A percentile compares a stretch with the other conserved stretches of the same genome.
phyloP scores from a whole-genome alignment of 2,888 invertebrate genomes.

The Mythimna albipuncta region DNA sequence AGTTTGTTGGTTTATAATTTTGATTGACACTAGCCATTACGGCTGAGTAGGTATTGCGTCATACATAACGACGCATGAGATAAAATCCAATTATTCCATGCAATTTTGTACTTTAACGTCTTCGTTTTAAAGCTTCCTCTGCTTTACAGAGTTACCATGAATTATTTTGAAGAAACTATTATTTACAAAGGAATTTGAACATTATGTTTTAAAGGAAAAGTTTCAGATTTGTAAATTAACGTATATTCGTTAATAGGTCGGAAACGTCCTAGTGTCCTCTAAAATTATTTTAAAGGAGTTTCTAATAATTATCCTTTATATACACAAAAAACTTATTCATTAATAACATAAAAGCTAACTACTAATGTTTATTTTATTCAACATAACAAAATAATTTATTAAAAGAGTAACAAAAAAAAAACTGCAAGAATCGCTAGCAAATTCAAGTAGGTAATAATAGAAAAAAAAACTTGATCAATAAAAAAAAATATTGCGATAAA shows the following conservation, averaged over 20 bases:
- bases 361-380: background rate
- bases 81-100: slow-evolving; percentile 63
- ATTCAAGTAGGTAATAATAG: too few species aligned
- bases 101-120: slow-evolving; percentile 60
- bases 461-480: background rate
- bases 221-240: slow-evolving; percentile 55
- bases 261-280: slow-evolving; percentile 58
- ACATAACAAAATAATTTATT: background rate
- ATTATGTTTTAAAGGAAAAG: slow-evolving; percentile 61
- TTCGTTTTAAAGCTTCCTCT: slow-evolving; percentile 55
- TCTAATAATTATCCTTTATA: slow-evolving; percentile 30
- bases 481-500: slow-evolving; percentile 19
- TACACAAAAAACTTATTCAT: slow-evolving; percentile 6
- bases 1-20: slow-evolving; percentile 88
- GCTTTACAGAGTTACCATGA: slow-evolving; percentile 29
- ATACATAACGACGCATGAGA: slow-evolving; percentile 83
- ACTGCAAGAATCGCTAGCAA: background rate
- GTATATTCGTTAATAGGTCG: slow-evolving; percentile 47
- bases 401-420: background rate
- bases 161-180: slow-evolving; percentile 61
- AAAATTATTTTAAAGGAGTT: slow-evolving; percentile 21
- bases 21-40: slow-evolving; percentile 90
- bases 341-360: background rate
- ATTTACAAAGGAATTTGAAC: slow-evolving; percentile 68
- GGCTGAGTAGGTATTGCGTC: slow-evolving; percentile 88